Percentiles rank a stretch among this genome's conserved stretches.
These are phyloP conservation scores for Abscondita cerata DNA, from an alignment of 2,888 invertebrate genomes.

Conservation along the genomic window DNA sequence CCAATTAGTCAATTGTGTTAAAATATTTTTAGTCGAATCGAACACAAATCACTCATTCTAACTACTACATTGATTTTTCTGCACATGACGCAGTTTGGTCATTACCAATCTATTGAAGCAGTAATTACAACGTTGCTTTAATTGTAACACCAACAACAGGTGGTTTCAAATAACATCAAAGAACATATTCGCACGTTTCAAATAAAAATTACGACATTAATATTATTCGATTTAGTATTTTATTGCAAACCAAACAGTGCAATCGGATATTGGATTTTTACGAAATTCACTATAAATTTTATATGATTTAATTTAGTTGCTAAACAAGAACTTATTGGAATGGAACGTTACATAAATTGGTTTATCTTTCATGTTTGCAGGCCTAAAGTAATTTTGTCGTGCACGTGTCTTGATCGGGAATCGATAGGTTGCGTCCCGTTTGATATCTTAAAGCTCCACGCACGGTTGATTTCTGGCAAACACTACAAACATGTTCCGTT, in stretches of 20 bases:
- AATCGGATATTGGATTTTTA: background rate
- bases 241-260: background rate
- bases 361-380: constrained; percentile 46
- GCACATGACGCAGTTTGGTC: too few relatives aligned
- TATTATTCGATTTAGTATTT: background rate
- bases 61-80: too few relatives aligned
- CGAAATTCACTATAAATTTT: constrained; percentile 15
- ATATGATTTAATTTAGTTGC: constrained; percentile 18
- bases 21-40: too few relatives aligned
- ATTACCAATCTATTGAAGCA: too few relatives aligned
- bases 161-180: background rate
- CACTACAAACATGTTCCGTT: constrained; percentile 33
- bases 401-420: constrained; percentile 45
- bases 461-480: constrained; percentile 40
- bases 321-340: constrained; percentile 24
- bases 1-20: too few relatives aligned
- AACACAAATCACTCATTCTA: too few relatives aligned
- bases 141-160: background rate
- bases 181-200: background rate
- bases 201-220: background rate
- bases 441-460: constrained; percentile 42
- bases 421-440: constrained; percentile 45
- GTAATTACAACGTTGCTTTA: background rate
- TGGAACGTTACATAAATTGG: constrained; percentile 40
- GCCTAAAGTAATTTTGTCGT: constrained; percentile 43